Evolutionary conservation across 2,888 invertebrate genomes (phyloP), one percentile per base, ranked within the genome.

Genomic region (Ichneumon xanthorius): DNA sequence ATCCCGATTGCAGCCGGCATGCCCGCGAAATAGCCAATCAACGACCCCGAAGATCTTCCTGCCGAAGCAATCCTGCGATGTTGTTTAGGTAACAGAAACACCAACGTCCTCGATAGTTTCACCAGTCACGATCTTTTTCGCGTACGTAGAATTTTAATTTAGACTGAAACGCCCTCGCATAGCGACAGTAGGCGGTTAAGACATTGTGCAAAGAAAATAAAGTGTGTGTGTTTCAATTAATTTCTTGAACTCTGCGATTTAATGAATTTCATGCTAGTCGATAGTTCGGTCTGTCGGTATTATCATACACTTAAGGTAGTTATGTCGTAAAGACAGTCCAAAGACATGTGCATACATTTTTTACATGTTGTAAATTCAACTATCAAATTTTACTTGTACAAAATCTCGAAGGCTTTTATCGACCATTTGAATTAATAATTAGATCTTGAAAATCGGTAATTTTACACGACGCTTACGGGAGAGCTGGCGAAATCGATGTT

Each of bases 41-140:
- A 87, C 88, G 89, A 88, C 88, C 89, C 89, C 91, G 87, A 89
- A 89, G 88, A 89, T 93, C 90, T 92, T 93, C 90, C 87, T 90
- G 92, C 90, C 92, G 91, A 93, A 91, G 92, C 90, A 87, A 90
- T 80, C 88, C 89, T 92, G 92, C 93, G 91, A 94, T 94, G 93
- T 93, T 93, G 91, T 92, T 92, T 92, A 94, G 93, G 93, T 93
- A 91, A 92, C 77, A 30, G 7, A 73, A 73, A 76, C 30, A 6
- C 6, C n/a, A 61, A 61, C 61, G 19, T 16, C 19, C 6, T 55
- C 55, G 19, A 61, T 61, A 61, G 22, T 61, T 26, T 61, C 9
- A 72, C 11, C 16, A 3, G 22, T 53, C 26, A 22, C n/a, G 14
- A 53, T 45, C 6, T 16, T 22, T 58, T 72, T 26, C 26, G 7